phyloP scores from a whole-genome alignment of 2,888 invertebrate species.

The Elegia similella region DNA sequence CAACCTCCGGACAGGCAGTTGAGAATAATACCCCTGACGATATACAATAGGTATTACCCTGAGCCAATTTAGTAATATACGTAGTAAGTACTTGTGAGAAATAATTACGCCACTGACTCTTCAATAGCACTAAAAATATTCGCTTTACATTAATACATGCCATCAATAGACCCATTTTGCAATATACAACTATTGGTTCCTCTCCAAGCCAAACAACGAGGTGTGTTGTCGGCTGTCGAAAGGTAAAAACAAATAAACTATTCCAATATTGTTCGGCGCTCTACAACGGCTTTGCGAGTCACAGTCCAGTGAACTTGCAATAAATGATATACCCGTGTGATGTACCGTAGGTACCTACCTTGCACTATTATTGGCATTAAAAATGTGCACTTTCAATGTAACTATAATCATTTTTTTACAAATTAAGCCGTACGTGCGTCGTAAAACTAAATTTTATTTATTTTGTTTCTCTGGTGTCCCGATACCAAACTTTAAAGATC shows the following conservation, averaged over 20 bases:
- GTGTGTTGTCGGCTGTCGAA: constrained; percentile 43
- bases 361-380: background rate
- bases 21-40: too few relatives aligned
- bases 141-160: background rate
- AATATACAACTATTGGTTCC: constrained; percentile 13
- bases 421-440: background rate
- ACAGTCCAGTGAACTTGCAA: constrained; percentile 46
- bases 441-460: background rate
- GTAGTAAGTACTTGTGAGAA: background rate
- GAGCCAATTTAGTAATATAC: background rate
- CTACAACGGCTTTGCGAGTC: constrained; percentile 42
- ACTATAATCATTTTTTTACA: background rate
- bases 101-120: background rate
- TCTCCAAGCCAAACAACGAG: constrained; percentile 42
- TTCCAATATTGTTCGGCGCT: constrained; percentile 59
- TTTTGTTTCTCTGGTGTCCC: too few relatives aligned
- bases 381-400: too few relatives aligned
- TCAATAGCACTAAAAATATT: background rate
- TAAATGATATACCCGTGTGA: constrained; percentile 44
- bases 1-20: too few relatives aligned
- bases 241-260: constrained; percentile 64
- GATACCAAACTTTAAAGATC: too few relatives aligned
- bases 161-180: background rate
- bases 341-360: background rate
- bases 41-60: too few relatives aligned